Conservation (phyloP, 35 echinoderm and acorn worm species). For the Apostichopus japonicus region DNA sequence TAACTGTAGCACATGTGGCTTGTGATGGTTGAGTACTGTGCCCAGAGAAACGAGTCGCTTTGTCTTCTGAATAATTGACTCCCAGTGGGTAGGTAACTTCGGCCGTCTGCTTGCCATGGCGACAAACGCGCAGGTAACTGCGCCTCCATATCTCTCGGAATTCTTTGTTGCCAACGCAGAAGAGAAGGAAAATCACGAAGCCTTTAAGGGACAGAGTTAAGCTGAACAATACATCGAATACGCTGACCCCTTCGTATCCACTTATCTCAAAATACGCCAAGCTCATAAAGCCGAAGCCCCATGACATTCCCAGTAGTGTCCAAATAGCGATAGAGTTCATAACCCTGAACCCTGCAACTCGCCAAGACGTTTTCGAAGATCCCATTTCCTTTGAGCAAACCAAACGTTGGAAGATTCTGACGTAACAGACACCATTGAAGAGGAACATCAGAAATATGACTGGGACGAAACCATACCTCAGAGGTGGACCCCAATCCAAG, state of each 20-base stretch:
- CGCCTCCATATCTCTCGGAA: slow-evolving; percentile 4
- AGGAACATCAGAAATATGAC: slow-evolving; percentile 12
- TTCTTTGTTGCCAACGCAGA: slow-evolving; percentile 23
- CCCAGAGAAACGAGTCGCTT: slow-evolving; percentile 19
- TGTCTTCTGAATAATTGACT: slow-evolving; percentile 5
- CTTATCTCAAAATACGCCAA: background rate
- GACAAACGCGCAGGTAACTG: background rate
- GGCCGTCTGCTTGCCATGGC: slow-evolving; percentile 6
- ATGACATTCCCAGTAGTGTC: background rate
- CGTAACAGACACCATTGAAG: slow-evolving; percentile 16
- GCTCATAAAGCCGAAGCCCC: slow-evolving; percentile 41
- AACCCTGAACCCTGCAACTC: background rate
- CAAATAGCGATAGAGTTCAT: slow-evolving; percentile 13
- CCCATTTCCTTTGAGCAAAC: slow-evolving; percentile 39
- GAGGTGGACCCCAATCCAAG: slow-evolving; percentile 7
- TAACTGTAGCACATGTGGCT: background rate
- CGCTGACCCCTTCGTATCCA: background rate
- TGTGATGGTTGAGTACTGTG: background rate
- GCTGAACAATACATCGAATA: slow-evolving; percentile 11
- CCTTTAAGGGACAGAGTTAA: slow-evolving; percentile 29
- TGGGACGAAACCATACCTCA: background rate
- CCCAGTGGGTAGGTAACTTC: background rate
- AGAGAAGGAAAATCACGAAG: slow-evolving; percentile 25
- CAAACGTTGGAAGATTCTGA: background rate
- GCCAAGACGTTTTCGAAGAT: background rate